These are phyloP conservation scores for Tachuris rubrigastra DNA, from an alignment of 2,113 vertebrate species.

Conservation along the genomic window DNA sequence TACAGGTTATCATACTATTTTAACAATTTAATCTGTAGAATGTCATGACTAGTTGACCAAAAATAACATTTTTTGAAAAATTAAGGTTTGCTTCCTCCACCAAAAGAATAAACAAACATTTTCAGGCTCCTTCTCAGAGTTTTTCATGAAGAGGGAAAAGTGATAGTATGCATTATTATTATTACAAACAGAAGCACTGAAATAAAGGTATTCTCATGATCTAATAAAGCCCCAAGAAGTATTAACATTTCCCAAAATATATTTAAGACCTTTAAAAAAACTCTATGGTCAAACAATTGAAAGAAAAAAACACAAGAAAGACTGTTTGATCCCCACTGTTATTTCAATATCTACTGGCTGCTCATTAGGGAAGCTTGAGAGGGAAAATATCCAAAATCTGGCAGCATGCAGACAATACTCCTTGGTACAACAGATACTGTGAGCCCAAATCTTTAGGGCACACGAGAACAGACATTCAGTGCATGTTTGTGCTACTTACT, in stretches of 20 bases:
- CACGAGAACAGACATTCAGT: background rate
- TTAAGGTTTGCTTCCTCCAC: background rate
- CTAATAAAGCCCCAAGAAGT: background rate
- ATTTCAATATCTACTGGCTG: background rate
- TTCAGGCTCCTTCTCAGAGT: background rate
- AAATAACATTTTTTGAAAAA: background rate
- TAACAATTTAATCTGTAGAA: background rate
- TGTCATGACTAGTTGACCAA: background rate
- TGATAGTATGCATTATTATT: background rate
- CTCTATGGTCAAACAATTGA: background rate
- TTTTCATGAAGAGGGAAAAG: background rate
- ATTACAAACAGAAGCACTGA: background rate
- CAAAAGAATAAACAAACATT: background rate
- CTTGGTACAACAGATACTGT: background rate
- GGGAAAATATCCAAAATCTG: background rate
- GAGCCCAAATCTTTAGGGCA: background rate
- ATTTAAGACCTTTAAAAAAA: background rate
- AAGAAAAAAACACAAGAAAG: background rate
- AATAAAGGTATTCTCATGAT: background rate
- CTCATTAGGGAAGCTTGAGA: background rate
- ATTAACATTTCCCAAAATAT: background rate
- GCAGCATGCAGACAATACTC: background rate
- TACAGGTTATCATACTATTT: background rate
- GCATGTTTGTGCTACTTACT: slow-evolving; percentile 78
- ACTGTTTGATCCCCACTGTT: background rate